phyloP scores from a whole-genome alignment of 64 coral and sea anemone genomes.

The Montipora foliosa region DNA sequence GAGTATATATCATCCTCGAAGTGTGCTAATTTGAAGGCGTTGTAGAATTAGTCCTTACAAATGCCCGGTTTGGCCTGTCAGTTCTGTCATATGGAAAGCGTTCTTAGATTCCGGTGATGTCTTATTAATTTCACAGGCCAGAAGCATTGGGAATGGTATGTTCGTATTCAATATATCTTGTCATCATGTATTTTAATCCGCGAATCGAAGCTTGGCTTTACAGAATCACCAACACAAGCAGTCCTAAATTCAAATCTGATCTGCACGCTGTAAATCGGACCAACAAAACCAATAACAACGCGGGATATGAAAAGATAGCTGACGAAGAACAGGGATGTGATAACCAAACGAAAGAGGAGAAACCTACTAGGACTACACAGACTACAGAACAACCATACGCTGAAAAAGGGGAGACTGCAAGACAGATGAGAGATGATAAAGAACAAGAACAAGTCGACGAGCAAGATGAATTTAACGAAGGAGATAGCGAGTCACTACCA shows the following conservation, averaged over 20 bases:
- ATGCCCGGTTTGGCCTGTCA: too few species aligned
- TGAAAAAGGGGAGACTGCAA: not conserved
- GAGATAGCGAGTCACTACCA: not conserved
- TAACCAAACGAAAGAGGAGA: not conserved
- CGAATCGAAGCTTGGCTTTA: conserved; percentile 66
- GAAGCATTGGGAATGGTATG: conserved; percentile 75
- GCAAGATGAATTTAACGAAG: not conserved
- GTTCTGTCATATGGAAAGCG: too few species aligned
- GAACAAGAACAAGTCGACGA: not conserved
- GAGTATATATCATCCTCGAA: too few species aligned
- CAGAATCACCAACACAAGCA: conserved; percentile 68
- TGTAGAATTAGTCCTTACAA: too few species aligned
- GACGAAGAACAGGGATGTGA: conserved; percentile 1
- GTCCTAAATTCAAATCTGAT: conserved; percentile 54
- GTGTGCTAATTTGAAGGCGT: too few species aligned
- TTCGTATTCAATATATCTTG: conserved; percentile 65
- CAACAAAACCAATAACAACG: not conserved
- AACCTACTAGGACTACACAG: not conserved
- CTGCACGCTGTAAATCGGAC: conserved; percentile 50
- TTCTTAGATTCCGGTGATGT: not conserved
- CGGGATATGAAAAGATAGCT: conserved; percentile 2
- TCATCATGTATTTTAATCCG: conserved; percentile 87
- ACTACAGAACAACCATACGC: not conserved
- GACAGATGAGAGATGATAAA: not conserved
- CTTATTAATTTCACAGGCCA: conserved; percentile 42